Evolutionary conservation across 2,888 invertebrate genomes (phyloP), one percentile per base, ranked within the genome.

Genomic region (Xanthostigma xanthostigma): DNA sequence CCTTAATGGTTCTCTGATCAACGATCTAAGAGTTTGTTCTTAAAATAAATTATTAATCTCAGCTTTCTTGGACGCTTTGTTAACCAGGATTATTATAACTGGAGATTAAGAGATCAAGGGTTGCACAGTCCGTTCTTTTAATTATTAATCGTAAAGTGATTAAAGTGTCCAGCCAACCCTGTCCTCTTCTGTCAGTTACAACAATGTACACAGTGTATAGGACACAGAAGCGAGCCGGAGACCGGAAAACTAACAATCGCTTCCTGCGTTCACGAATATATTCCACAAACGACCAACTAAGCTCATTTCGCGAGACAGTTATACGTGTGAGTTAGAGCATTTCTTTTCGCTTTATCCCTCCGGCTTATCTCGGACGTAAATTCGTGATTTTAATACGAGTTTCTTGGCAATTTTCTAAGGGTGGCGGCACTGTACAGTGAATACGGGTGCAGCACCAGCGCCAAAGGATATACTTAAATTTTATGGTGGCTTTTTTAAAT

Each of bases 321-420:
- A 65, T 65, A 65, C 60, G 63, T 62, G 64, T 64, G 65, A 65
- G 62, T 65, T 65, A 65, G 58, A 58, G 63, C 63, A 59, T 65
- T 66, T 65, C 64, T 65, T 64, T 65, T 64, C 42, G 65, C 62
- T 63, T 64, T 63, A 64, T 63, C 63, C 63, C 63, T 60, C 60
- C 61, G 63, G 70, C 70, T 71, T 72, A 72, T 72, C 72, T 72
- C 61, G 65, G 65, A 65, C 68, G 69, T 72, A 72, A 72, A 72
- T 72, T 71, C 69, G 68, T 67, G 69, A 72, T 73, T 73, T 73
- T 72, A 72, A 73, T 72, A 72, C 71, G 69, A 70, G 64, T 66
- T 66, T 62, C 67, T 63, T 59, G 65, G 67, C 67, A 68, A 67
- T 69, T 66, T 66, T 64, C 65, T 55, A 56, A 56, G 56, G 51